phyloP scores from a whole-genome alignment of 2,888 invertebrate genomes.

The Polyommatus icarus region DNA sequence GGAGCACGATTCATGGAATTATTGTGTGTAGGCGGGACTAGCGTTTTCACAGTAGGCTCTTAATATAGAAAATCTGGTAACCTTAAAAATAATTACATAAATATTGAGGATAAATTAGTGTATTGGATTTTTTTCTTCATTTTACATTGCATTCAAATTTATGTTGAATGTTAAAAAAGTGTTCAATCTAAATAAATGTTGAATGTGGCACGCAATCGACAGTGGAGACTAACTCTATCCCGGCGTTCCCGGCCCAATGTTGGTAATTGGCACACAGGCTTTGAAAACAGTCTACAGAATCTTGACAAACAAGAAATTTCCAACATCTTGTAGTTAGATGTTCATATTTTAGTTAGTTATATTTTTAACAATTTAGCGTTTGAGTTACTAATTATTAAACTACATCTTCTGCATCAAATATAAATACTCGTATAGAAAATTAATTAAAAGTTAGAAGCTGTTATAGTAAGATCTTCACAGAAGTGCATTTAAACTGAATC shows the following conservation, averaged over 20 bases:
- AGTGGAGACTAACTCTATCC: not conserved
- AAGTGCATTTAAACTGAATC: no score
- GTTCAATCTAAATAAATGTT: not conserved
- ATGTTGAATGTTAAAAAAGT: no score
- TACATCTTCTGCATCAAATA: not conserved
- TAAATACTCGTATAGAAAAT: no score
- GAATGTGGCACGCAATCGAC: not conserved
- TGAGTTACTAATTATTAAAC: not conserved
- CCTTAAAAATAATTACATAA: not conserved
- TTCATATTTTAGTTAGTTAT: not conserved
- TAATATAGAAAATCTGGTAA: not conserved
- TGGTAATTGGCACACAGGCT: not conserved
- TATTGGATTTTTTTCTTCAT: no score
- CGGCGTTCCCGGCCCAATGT: not conserved
- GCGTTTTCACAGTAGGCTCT: no score
- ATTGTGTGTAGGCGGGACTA: no score
- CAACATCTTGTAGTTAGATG: not conserved
- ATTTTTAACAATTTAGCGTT: not conserved
- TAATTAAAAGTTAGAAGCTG: no score
- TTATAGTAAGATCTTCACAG: no score
- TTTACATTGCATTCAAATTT: not conserved
- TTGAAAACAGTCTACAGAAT: not conserved
- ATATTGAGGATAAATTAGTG: not conserved
- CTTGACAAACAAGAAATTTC: not conserved
- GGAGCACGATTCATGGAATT: no score